These are phyloP conservation scores for Vultur gryphus DNA, from an alignment of 2,797 vertebrate species.

Conservation along the genomic window DNA sequence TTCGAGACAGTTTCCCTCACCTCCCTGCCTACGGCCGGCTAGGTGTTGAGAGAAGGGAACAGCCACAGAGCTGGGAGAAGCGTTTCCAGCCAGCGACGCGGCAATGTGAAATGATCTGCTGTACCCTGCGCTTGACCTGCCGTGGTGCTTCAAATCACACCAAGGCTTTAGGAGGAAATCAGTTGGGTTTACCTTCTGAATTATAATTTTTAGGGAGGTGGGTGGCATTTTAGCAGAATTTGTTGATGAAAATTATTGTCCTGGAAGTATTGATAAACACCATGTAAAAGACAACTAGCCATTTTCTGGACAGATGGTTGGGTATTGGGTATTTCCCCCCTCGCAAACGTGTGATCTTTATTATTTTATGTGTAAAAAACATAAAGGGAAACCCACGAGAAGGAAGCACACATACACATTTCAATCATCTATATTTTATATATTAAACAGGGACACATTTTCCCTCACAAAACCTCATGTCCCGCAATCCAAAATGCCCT, in stretches of 20 bases:
- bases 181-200: neutral
- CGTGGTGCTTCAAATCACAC: fast-evolving
- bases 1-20: neutral
- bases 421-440: neutral
- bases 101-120: neutral
- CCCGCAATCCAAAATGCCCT: neutral
- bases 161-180: fast-evolving
- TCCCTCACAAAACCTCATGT: neutral
- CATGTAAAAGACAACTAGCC: neutral
- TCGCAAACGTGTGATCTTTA: fast-evolving
- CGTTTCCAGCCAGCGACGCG: neutral
- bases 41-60: neutral
- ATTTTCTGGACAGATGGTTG: neutral
- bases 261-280: neutral
- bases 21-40: neutral
- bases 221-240: neutral
- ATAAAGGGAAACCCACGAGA: neutral
- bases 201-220: neutral
- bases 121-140: neutral
- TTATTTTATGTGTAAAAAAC: neutral
- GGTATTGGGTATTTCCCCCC: fast-evolving
- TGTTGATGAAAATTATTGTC: neutral
- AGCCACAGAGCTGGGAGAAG: neutral
- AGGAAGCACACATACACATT: neutral
- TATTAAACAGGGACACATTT: neutral